These are phyloP conservation scores for Vicugna pacos DNA, from an alignment of 2,113 vertebrate species.

Conservation along the genomic window DNA sequence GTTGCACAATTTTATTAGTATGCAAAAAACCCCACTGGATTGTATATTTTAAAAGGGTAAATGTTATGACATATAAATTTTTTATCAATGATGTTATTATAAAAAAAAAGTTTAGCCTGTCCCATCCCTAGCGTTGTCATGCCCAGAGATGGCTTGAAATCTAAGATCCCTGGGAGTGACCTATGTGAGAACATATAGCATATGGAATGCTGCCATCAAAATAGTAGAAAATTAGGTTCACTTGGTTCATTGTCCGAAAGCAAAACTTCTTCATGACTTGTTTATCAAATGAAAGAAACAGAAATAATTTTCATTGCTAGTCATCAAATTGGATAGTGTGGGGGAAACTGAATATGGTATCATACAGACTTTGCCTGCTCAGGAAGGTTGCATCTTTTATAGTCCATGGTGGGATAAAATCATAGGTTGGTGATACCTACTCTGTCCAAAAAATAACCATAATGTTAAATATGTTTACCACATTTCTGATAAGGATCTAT, in stretches of 20 bases:
- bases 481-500: neutral
- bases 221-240: neutral
- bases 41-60: neutral
- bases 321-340: neutral
- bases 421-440: neutral
- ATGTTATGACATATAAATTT: neutral
- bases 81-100: neutral
- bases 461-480: neutral
- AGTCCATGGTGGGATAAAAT: neutral
- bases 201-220: neutral
- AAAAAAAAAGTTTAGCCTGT: neutral
- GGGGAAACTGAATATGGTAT: neutral
- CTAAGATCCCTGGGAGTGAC: neutral
- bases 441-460: neutral
- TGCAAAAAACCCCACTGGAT: neutral
- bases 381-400: neutral
- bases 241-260: neutral
- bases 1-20: neutral
- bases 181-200: neutral
- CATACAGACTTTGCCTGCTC: neutral
- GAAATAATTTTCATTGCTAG: neutral
- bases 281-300: neutral
- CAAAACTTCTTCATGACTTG: neutral
- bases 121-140: neutral
- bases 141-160: neutral